Base-by-base conservation (phyloP, 2,888 invertebrate species). In the Tipula confusa region DNA sequence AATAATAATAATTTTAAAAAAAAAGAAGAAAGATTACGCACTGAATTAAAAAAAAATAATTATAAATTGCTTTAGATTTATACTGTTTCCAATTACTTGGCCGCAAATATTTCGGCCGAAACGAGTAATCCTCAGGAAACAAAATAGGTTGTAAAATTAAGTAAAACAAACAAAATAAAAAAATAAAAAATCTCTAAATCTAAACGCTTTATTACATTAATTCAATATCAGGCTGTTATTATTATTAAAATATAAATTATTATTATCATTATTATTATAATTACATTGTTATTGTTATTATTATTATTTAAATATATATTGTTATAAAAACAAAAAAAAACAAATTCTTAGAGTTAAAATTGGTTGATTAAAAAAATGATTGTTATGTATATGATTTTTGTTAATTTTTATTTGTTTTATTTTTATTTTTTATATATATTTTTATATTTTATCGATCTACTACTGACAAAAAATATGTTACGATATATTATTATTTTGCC, bases 51-150 rank as follows among this genome's bases (percentile, higher is more conserved):
- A 9, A 18, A 43, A 43, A 64, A 64, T 64, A 24, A 64, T 64
- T 64, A n/a, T 33, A 64, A 64, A 64, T 24, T 64, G 64, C 64
- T 64, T 64, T 64, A 64, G 64, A 64, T 64, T 64, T 64, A 64
- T 64, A 64, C 64, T 64, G 64, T 64, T 64, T 64, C 64, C 64
- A 64, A 64, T 64, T 64, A 64, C 64, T 64, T 64, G 64, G 64
- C 13, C 64, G 64, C 24, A 24, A 24, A 64, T 64, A 24, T 24
- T 64, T 7, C 64, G 24, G 64, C 64, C 64, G 24, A 64, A 64
- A 0, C 18, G 24, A 24, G 64, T 64, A 64, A 64, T 64, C 24
- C 64, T 64, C 18, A 64, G 18, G 64, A 64, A 64, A 24, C 64
- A 64, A 64, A 24, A 64, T 64, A 64, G 64, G 64, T 64, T 64